Percentiles rank a stretch among this genome's conserved stretches.
Conservation (phyloP, 2,113 vertebrate genomes). For the Microtus richardsoni region DNA sequence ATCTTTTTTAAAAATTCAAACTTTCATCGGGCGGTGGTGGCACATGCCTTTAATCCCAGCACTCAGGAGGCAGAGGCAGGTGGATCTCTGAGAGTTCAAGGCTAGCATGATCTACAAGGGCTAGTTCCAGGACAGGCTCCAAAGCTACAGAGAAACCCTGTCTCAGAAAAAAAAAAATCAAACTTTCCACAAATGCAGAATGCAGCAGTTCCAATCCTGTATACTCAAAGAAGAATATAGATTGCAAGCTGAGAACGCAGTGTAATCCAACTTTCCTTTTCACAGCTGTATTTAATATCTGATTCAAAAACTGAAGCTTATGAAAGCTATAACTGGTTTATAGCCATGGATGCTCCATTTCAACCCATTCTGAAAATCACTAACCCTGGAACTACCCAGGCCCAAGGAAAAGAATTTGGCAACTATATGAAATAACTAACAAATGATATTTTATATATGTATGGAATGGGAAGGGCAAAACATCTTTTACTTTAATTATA, state of each 20-base stretch:
- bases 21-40: fast-evolving
- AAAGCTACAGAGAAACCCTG: too few species aligned
- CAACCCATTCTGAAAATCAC: neutral
- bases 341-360: neutral
- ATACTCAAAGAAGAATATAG: neutral
- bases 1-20: too few species aligned
- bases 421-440: neutral
- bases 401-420: neutral
- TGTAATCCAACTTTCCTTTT: neutral
- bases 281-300: neutral
- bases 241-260: neutral
- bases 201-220: fast-evolving
- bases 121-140: too few species aligned
- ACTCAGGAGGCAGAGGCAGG: too few species aligned
- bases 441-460: neutral
- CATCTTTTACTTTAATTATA: neutral
- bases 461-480: neutral
- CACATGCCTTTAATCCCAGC: too few species aligned
- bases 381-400: neutral
- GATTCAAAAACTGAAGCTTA: neutral
- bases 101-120: too few species aligned
- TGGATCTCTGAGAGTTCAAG: too few species aligned
- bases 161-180: neutral
- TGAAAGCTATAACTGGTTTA: neutral
- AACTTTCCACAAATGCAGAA: neutral